phyloP scores from a whole-genome alignment of 2,797 vertebrate genomes.

The Sus cebifrons region DNA sequence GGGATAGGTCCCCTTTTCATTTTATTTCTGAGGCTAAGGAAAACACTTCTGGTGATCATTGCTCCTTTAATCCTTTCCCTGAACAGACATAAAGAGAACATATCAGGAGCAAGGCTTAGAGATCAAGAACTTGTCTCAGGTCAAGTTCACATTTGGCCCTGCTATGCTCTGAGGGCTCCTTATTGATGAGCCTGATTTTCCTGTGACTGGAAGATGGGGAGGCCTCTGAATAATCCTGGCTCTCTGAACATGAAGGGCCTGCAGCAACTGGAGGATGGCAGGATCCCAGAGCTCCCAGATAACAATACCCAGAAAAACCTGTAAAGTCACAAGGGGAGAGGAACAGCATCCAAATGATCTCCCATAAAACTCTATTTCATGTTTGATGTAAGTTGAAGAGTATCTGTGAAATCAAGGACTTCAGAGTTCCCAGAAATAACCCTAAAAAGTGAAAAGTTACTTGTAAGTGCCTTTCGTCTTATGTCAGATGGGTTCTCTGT shows the following conservation, averaged over 20 bases:
- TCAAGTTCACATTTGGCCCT: background rate
- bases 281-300: background rate
- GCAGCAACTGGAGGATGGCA: background rate
- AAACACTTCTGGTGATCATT: background rate
- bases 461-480: background rate
- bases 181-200: background rate
- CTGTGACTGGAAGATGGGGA: background rate
- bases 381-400: background rate
- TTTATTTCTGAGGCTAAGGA: conserved; percentile 12
- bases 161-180: background rate
- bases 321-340: background rate
- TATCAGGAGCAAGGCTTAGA: background rate
- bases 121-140: background rate
- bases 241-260: background rate
- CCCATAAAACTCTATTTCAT: background rate
- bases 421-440: conserved; percentile 6
- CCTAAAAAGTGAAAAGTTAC: background rate
- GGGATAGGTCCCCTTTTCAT: background rate
- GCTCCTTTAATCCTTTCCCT: background rate
- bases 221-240: background rate
- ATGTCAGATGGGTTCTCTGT: background rate
- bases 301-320: background rate
- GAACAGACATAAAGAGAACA: background rate
- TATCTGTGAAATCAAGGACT: background rate
- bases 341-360: background rate